phyloP scores from a whole-genome alignment of 2,888 invertebrate species.

The Pollenia labialis region DNA sequence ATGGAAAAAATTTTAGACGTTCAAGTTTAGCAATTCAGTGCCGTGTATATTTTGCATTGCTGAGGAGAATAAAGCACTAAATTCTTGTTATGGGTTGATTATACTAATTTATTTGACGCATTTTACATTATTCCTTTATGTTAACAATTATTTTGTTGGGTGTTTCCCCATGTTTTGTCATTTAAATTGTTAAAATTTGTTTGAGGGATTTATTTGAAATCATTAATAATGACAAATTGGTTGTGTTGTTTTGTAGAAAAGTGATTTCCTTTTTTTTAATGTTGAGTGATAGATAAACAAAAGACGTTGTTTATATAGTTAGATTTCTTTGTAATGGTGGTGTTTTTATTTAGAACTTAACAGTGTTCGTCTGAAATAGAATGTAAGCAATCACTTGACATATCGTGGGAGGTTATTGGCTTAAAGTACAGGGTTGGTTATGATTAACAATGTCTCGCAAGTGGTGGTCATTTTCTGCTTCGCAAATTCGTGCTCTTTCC shows the following conservation, averaged over 20 bases:
- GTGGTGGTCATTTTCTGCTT: too few species aligned
- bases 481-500: too few species aligned
- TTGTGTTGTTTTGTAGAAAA: background rate
- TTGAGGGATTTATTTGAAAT: background rate
- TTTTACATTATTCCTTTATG: background rate
- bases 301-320: too few species aligned
- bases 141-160: background rate
- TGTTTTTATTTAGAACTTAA: too few species aligned
- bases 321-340: too few species aligned
- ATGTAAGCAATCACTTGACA: too few species aligned
- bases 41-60: background rate
- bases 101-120: slow-evolving; percentile 26
- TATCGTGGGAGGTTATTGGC: too few species aligned
- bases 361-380: too few species aligned
- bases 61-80: slow-evolving; percentile 7
- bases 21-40: background rate
- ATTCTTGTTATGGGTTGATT: slow-evolving; percentile 45
- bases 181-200: background rate
- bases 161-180: slow-evolving; percentile 5
- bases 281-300: too few species aligned
- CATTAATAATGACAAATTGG: slow-evolving; percentile 1
- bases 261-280: too few species aligned
- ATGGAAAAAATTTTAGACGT: background rate
- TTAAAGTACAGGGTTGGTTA: too few species aligned
- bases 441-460: too few species aligned